These are phyloP conservation scores for Pogonomyrmex californicus DNA, from an alignment of 1,140 invertebrate species.

Conservation along the genomic window DNA sequence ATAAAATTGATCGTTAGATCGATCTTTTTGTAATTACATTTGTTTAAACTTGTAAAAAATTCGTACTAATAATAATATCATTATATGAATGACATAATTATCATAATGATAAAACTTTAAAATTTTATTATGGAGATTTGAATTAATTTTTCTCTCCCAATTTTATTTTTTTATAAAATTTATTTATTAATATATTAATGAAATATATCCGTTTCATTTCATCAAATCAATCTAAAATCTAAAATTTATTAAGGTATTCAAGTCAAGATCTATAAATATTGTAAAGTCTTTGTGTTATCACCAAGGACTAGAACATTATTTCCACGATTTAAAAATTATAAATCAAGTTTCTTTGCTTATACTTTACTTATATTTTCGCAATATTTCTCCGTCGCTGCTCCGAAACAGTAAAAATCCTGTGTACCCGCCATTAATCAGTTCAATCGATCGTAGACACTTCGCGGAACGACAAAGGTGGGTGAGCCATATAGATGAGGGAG, in stretches of 20 bases:
- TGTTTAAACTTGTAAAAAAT: not conserved
- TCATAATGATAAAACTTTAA: not conserved
- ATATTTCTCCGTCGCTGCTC: constrained; percentile 17
- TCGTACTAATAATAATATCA: not conserved
- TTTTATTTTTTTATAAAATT: not conserved
- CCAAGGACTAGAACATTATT: not conserved
- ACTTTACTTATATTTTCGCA: not conserved
- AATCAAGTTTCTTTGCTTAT: not conserved
- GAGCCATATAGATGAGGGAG: constrained; percentile 23
- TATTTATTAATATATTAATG: not conserved
- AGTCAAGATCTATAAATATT: not conserved
- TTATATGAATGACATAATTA: not conserved
- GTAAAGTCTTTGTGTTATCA: not conserved
- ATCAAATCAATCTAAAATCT: not conserved
- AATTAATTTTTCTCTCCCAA: no score
- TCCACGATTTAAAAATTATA: not conserved
- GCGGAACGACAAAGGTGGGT: constrained; percentile 7
- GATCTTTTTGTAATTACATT: not conserved
- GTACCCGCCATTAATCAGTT: constrained; percentile 52
- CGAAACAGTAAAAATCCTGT: not conserved
- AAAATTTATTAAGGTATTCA: not conserved
- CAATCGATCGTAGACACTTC: constrained; percentile 28
- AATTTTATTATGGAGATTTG: not conserved
- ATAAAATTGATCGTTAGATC: not conserved
- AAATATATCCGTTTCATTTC: not conserved